Evolutionary conservation across 2,888 invertebrate genomes (phyloP).

Genomic region (Antheraea assamensis): DNA sequence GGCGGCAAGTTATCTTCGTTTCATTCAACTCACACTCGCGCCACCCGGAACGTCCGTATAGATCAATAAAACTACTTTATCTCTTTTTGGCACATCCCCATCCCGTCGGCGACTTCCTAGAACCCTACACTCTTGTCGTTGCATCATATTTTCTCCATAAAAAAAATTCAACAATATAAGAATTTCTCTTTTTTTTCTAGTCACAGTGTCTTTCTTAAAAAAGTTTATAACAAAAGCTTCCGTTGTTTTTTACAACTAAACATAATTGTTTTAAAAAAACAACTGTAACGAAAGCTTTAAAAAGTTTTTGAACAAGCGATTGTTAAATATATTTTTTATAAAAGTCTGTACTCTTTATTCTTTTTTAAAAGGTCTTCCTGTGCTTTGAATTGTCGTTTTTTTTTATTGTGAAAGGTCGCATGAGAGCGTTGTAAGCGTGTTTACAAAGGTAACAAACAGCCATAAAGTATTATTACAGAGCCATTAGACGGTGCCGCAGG

Average conservation of each 20-base stretch:
- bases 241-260: slow-evolving; percentile 10
- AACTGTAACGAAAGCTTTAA: background rate
- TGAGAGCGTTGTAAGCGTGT: slow-evolving; percentile 71
- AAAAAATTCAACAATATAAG: slow-evolving; percentile 26
- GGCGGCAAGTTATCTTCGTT: slow-evolving; percentile 83
- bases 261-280: slow-evolving; percentile 2
- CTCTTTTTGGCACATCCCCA: slow-evolving; percentile 83
- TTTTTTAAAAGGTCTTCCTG: slow-evolving; percentile 53
- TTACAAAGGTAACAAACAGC: slow-evolving; percentile 76
- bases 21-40: slow-evolving; percentile 82
- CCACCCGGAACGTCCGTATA: slow-evolving; percentile 80
- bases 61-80: slow-evolving; percentile 84
- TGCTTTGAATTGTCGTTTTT: slow-evolving; percentile 72
- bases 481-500: slow-evolving; percentile 75
- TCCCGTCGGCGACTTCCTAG: slow-evolving; percentile 77
- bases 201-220: slow-evolving; percentile 24
- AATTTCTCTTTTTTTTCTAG: slow-evolving; percentile 10
- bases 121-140: slow-evolving; percentile 63
- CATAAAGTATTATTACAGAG: slow-evolving; percentile 78
- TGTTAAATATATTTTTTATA: slow-evolving; percentile 9
- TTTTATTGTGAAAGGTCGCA: slow-evolving; percentile 57
- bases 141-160: slow-evolving; percentile 65
- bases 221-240: slow-evolving; percentile 18
- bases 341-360: slow-evolving; percentile 38
- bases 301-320: background rate